Evolutionary conservation across 2,113 vertebrate species (phyloP).

Genomic region (Petaurus breviceps): DNA sequence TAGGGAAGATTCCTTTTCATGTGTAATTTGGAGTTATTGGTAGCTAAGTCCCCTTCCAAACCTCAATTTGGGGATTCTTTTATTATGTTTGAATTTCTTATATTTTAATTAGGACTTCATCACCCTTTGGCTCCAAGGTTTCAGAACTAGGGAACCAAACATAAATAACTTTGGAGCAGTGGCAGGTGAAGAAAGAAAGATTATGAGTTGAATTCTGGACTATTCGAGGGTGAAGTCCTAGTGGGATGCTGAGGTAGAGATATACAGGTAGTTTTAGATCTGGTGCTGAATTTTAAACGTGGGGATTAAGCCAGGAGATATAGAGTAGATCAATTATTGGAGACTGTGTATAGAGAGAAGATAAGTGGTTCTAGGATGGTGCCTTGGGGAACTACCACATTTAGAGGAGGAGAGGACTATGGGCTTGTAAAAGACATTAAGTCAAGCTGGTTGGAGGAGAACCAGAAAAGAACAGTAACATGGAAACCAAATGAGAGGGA

Average conservation of each 20-base stretch:
- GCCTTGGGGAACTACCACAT: not conserved
- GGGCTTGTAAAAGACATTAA: not conserved
- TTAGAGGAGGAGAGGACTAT: not conserved
- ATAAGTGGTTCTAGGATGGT: not conserved
- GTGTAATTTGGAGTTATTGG: not conserved
- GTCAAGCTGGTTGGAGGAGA: not conserved
- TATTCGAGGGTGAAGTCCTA: not conserved
- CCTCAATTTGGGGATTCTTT: not conserved
- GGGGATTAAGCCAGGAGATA: not conserved
- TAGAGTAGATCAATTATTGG: not conserved
- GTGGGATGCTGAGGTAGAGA: not conserved
- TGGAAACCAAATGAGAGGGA: not conserved
- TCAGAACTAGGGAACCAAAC: not conserved
- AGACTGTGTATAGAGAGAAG: not conserved
- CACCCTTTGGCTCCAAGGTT: not conserved
- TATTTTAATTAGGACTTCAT: not conserved
- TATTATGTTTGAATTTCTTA: not conserved
- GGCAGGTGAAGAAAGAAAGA: not conserved
- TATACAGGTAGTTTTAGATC: not conserved
- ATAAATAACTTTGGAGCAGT: not conserved
- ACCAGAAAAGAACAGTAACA: not conserved
- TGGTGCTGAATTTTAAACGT: not conserved
- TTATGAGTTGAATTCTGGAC: not conserved
- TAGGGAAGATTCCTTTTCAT: not conserved
- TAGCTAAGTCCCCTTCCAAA: not conserved